Base-by-base conservation (phyloP, 2,113 vertebrate species). In the Carassius carassius region DNA sequence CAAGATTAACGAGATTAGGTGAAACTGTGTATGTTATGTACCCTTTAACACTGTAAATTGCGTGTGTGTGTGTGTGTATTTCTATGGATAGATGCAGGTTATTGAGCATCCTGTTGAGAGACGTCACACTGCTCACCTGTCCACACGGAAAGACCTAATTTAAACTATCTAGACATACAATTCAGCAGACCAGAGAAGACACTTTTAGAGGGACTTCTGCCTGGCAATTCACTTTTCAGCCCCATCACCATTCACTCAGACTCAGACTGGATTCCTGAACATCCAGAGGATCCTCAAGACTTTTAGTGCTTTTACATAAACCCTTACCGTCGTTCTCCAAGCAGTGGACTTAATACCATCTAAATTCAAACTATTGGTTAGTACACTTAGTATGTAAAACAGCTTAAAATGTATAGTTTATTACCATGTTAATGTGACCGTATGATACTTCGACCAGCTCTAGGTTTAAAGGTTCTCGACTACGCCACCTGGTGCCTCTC, bases 341-440 rank as follows among this genome's bases (percentile, higher is more conserved):
- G 85, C 89, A 79, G 91, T 8, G 90, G 89, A 51, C 94, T 92
- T 47, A 91, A 65, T 21, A 92, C 86, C 21, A 93, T 96, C 91
- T 96, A 95, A 54, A 93, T 96, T 76, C 95, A 96, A 85, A 92
- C 94, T 74, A 95, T 97, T 84, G 95, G 96, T 96, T 90, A 60
- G 91, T 84, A 3, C 75, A 51, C 82, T 32, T 83, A 21, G 2
- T 58, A 37, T 58, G 14, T 79, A 10, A 41, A 79, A 79, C 32
- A 47, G n/a, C 58, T 47, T 41, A n/a, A n/a, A n/a, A n/a, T n/a
- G n/a, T n/a, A n/a, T n/a, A n/a, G n/a, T n/a, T n/a, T n/a, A n/a
- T n/a, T n/a, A n/a, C n/a, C n/a, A n/a, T n/a, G n/a, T n/a, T n/a
- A n/a, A n/a, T n/a, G n/a, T n/a, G n/a, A n/a, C n/a, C n/a, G n/a